Percentiles rank a stretch among this genome's conserved stretches.
These are phyloP conservation scores for Diabrotica virgifera DNA, from an alignment of 1,140 invertebrate species.

Conservation along the genomic window DNA sequence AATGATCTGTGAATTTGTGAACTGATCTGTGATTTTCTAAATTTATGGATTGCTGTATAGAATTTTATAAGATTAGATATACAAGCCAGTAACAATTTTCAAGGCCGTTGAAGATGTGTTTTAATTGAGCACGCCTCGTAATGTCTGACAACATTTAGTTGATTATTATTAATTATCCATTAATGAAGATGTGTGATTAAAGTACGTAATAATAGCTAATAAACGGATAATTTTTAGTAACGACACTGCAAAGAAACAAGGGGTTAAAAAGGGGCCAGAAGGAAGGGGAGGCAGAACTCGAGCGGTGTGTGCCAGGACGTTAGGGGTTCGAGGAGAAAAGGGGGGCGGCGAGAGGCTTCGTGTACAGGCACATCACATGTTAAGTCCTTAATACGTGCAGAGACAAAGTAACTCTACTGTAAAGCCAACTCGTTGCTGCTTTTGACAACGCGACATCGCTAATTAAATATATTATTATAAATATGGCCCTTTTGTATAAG, in stretches of 20 bases:
- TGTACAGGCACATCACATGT: slow-evolving; percentile 40
- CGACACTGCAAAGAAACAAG: neutral
- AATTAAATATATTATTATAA: slow-evolving; percentile 45
- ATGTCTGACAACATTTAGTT: too few species aligned
- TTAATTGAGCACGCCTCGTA: too few species aligned
- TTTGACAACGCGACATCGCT: slow-evolving; percentile 40
- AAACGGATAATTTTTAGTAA: neutral
- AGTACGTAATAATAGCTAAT: too few species aligned
- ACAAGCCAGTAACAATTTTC: too few species aligned
- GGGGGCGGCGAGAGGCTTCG: slow-evolving; percentile 24
- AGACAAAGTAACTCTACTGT: slow-evolving; percentile 43
- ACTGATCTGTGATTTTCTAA: too few species aligned
- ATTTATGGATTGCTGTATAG: too few species aligned
- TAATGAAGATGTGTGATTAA: too few species aligned
- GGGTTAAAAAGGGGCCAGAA: neutral
- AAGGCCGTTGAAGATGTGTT: too few species aligned
- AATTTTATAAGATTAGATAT: too few species aligned
- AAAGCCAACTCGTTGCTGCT: slow-evolving; percentile 35
- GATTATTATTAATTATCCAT: too few species aligned
- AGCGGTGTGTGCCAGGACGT: neutral
- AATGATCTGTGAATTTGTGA: too few species aligned
- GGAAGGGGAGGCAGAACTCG: neutral
- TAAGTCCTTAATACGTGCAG: slow-evolving; percentile 42
- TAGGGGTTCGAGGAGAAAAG: neutral
- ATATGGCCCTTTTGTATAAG: slow-evolving; percentile 30